Conservation (phyloP, 2,888 invertebrate species). For the Drosophila quinaria region DNA sequence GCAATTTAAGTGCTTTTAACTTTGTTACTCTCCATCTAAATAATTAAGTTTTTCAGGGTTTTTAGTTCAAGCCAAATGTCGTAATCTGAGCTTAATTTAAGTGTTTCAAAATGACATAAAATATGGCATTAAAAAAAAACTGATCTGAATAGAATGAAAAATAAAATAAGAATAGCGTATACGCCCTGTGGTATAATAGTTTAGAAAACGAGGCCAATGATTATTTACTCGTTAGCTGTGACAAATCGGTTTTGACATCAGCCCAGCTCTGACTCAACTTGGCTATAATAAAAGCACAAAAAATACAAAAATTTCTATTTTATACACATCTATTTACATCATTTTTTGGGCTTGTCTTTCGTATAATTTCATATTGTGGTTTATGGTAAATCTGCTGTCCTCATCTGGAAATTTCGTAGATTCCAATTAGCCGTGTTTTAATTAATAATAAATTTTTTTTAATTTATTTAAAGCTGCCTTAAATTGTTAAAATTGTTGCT, state of each 20-base stretch:
- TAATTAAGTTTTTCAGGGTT: slow-evolving; percentile 43
- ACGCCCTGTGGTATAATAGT: not conserved
- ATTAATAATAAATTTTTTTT: slow-evolving; percentile 60
- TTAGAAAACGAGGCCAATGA: slow-evolving; percentile 6
- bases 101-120: slow-evolving; percentile 24
- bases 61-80: slow-evolving; percentile 43
- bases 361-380: slow-evolving; percentile 12
- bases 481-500: slow-evolving; percentile 21
- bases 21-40: slow-evolving; percentile 50
- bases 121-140: slow-evolving; percentile 1
- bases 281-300: slow-evolving; percentile 15
- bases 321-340: slow-evolving; percentile 23
- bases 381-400: slow-evolving; percentile 24
- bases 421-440: slow-evolving; percentile 63
- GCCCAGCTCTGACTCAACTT: slow-evolving; percentile 49
- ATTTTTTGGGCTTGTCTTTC: slow-evolving; percentile 51
- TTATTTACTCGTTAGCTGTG: slow-evolving; percentile 30
- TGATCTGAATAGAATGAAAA: not conserved
- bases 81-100: slow-evolving; percentile 39
- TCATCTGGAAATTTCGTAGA: slow-evolving; percentile 21
- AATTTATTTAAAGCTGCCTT: slow-evolving; percentile 70
- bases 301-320: slow-evolving; percentile 48
- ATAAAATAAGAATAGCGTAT: not conserved
- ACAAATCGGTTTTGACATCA: slow-evolving; percentile 51
- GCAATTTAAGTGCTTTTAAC: slow-evolving; percentile 68